Conservation (phyloP, 2,113 vertebrate genomes). For the Sclerurus mexicanus region DNA sequence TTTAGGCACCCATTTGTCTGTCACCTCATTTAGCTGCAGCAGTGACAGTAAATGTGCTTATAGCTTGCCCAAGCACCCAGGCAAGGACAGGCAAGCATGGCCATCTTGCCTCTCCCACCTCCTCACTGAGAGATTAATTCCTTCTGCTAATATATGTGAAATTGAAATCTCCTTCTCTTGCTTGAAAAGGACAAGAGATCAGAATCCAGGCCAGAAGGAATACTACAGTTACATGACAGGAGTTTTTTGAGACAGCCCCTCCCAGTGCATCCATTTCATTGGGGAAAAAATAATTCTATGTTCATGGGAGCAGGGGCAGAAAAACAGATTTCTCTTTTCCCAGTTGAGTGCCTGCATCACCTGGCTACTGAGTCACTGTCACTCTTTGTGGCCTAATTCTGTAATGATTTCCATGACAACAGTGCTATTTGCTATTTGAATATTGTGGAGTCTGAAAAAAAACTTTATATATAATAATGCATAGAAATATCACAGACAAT, state of each 20-base stretch:
- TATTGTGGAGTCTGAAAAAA: background rate
- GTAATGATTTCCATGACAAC: constrained; percentile 62
- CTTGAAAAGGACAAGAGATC: background rate
- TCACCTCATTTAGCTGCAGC: background rate
- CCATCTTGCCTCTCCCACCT: background rate
- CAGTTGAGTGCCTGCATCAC: constrained; percentile 18
- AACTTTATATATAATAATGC: background rate
- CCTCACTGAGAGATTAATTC: background rate
- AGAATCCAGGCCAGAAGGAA: background rate
- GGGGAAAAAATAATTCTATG: background rate
- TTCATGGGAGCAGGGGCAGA: background rate
- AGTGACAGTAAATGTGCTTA: background rate
- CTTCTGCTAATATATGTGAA: background rate
- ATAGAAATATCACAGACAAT: background rate
- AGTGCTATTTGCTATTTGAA: background rate
- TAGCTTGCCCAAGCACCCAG: rapidly evolving
- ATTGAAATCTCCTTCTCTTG: background rate
- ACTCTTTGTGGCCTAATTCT: constrained; percentile 55
- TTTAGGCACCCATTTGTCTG: background rate
- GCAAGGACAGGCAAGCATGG: background rate
- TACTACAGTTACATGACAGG: background rate
- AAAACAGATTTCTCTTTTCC: constrained; percentile 12
- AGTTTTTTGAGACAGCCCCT: background rate
- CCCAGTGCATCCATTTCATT: background rate
- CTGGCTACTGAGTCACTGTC: constrained; percentile 55